Percentiles rank a stretch among this genome's conserved stretches.
These are phyloP conservation scores for Saturnia japonica DNA, from an alignment of 2,888 invertebrate genomes.

Conservation along the genomic window DNA sequence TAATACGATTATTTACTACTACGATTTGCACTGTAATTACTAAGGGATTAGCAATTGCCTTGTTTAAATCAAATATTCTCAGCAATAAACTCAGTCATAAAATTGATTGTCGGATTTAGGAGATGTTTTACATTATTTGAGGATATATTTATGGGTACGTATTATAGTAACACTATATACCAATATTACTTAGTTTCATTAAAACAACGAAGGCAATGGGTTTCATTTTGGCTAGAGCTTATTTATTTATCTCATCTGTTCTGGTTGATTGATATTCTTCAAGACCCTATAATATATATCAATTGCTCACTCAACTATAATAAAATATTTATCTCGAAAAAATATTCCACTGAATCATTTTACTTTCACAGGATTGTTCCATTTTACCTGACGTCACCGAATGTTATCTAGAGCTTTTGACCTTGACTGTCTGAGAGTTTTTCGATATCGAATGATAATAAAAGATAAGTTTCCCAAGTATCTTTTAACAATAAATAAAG, in stretches of 20 bases:
- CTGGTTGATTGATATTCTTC: no score
- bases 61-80: slow-evolving; percentile 4
- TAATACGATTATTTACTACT: slow-evolving; percentile 8
- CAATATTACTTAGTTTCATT: no score
- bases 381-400: not conserved
- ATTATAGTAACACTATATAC: not conserved
- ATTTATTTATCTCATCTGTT: no score
- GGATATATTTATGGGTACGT: not conserved
- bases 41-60: slow-evolving; percentile 1
- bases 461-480: not conserved
- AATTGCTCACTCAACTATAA: no score
- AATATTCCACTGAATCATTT: not conserved
- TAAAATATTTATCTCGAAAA: not conserved
- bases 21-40: slow-evolving; percentile 10
- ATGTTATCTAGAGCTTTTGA: slow-evolving; percentile 15
- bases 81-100: slow-evolving; percentile 10
- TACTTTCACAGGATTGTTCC: not conserved
- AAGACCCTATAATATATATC: no score
- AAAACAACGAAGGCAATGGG: no score
- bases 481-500: slow-evolving; percentile 17
- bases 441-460: slow-evolving; percentile 17
- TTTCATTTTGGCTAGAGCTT: no score
- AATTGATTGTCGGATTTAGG: slow-evolving; percentile 4
- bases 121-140: not conserved
- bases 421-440: slow-evolving; percentile 12